These are phyloP conservation scores for Craniophora ligustri DNA, from an alignment of 2,888 invertebrate species.

Conservation along the genomic window DNA sequence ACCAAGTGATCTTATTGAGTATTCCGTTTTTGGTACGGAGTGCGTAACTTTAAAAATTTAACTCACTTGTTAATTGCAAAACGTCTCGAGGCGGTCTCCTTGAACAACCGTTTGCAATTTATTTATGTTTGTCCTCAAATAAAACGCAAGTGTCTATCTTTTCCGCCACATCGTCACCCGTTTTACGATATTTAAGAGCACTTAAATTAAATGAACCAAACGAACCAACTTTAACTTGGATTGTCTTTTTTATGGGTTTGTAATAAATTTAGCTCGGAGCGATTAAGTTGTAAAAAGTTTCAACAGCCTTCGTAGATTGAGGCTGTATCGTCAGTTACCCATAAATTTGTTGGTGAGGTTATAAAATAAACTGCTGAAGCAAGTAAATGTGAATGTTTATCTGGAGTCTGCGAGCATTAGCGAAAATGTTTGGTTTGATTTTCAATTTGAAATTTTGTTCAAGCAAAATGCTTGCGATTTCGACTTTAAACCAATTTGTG, in stretches of 20 bases:
- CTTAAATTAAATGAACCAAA: constrained; percentile 63
- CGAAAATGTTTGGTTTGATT: constrained; percentile 39
- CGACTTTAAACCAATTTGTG: constrained; percentile 22
- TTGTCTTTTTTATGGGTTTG: constrained; percentile 62
- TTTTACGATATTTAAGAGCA: constrained; percentile 59
- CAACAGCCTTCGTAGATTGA: constrained; percentile 49
- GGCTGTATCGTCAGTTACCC: constrained; percentile 53
- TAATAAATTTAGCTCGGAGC: constrained; percentile 60
- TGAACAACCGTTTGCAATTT: constrained; percentile 12
- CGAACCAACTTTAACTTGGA: constrained; percentile 52
- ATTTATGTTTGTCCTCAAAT: constrained; percentile 41
- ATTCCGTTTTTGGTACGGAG: no score
- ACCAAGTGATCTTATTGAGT: no score
- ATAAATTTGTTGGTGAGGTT: constrained; percentile 52
- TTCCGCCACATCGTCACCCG: constrained; percentile 58
- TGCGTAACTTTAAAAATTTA: no score
- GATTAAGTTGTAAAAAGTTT: constrained; percentile 69
- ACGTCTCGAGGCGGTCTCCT: background rate
- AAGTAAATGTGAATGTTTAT: constrained; percentile 33
- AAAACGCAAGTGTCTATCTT: constrained; percentile 50
- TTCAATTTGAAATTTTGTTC: constrained; percentile 8
- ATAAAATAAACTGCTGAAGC: constrained; percentile 48
- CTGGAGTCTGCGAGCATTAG: constrained; percentile 29
- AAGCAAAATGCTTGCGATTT: no score
- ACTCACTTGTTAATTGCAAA: constrained; percentile 21